Evolutionary conservation across 2,797 vertebrate species (phyloP).

Genomic region (Limosa lapponica): DNA sequence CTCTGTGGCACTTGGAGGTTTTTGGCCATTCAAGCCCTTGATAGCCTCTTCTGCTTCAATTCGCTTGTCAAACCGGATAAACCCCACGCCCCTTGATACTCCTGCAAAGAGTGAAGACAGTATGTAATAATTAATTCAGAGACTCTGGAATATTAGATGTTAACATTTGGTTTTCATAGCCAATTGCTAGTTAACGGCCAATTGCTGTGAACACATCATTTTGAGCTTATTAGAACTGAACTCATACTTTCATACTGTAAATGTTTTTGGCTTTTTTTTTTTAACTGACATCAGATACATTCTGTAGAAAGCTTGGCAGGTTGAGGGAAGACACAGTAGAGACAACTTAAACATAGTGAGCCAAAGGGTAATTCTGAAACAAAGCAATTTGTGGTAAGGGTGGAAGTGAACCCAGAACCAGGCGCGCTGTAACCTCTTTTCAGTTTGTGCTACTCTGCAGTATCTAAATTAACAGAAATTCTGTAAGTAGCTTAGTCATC

Average conservation of each 20-base stretch:
- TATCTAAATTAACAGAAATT: neutral
- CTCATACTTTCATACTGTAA: neutral
- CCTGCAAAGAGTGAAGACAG: slow-evolving; percentile 76
- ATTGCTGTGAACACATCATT: neutral
- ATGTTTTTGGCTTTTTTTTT: neutral
- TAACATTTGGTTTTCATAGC: neutral
- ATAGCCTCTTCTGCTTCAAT: slow-evolving; percentile 99
- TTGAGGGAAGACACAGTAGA: neutral
- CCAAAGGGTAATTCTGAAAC: neutral
- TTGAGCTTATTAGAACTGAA: neutral
- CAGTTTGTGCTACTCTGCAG: neutral
- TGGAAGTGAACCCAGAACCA: neutral
- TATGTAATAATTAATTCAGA: neutral
- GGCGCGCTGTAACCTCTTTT: neutral
- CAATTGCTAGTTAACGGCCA: neutral
- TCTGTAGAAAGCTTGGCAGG: neutral
- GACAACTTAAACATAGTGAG: neutral
- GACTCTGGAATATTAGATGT: neutral
- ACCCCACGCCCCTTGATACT: slow-evolving; percentile 94
- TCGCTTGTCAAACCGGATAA: slow-evolving; percentile 96
- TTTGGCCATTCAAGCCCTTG: slow-evolving; percentile 97
- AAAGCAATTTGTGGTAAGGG: neutral
- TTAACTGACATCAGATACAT: neutral
- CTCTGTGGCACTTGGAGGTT: slow-evolving; percentile 93
- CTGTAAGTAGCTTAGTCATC: neutral